Conservation (phyloP, 2,797 vertebrate genomes). For the Gouania willdenowi region DNA sequence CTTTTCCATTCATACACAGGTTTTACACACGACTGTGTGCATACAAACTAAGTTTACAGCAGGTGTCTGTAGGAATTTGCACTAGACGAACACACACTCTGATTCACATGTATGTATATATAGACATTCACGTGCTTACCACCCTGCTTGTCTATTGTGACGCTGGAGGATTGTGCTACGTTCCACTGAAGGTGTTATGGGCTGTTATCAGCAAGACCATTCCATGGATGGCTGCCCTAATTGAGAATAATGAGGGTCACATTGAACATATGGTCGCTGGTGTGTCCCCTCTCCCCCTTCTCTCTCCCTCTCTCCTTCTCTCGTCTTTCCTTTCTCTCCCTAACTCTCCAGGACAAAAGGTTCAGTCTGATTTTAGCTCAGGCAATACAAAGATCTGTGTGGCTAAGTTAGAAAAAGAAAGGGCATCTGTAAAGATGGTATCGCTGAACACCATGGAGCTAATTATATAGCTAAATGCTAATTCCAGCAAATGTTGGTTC, state of each 20-base stretch:
- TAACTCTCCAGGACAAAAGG: constrained; percentile 66
- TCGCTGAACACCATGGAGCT: constrained; percentile 55
- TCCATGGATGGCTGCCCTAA: constrained; percentile 87
- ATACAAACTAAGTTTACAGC: constrained; percentile 1
- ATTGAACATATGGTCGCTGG: constrained; percentile 87
- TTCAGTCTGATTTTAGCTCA: constrained; percentile 75
- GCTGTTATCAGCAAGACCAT: constrained; percentile 82
- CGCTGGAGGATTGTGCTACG: constrained; percentile 62
- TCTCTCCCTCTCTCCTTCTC: constrained; percentile 39
- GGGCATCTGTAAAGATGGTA: constrained; percentile 56
- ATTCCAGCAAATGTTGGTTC: constrained; percentile 44
- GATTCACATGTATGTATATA: constrained; percentile 2
- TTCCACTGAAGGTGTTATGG: constrained; percentile 78
- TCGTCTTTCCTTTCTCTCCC: constrained; percentile 32
- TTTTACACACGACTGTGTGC: not conserved
- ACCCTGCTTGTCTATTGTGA: constrained; percentile 51
- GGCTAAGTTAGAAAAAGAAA: constrained; percentile 50
- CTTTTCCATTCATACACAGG: constrained; percentile 1
- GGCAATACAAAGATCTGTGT: constrained; percentile 54
- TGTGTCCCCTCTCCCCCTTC: constrained; percentile 73
- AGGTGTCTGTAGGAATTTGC: not conserved
- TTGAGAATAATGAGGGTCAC: constrained; percentile 89
- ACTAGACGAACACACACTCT: not conserved
- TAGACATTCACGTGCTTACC: constrained; percentile 15
- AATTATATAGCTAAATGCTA: constrained; percentile 45